A percentile compares a stretch with the other conserved stretches of the same genome.
These are phyloP conservation scores for Megalops atlanticus DNA, from an alignment of 2,113 vertebrate species.

Conservation along the genomic window DNA sequence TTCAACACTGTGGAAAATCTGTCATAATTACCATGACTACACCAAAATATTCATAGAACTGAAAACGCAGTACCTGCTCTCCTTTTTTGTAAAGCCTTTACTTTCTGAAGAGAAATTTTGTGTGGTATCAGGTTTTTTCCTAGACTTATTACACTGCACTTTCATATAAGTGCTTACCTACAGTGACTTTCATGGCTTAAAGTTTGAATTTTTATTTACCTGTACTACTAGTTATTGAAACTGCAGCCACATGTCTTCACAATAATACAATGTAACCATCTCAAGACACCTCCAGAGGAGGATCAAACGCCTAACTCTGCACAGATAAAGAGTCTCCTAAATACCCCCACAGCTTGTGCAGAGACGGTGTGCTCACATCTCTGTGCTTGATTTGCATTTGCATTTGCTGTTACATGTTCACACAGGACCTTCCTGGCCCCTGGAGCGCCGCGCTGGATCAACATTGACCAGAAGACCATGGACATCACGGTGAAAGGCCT, in stretches of 20 bases:
- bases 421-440: slow-evolving; percentile 89
- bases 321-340: too few relatives aligned
- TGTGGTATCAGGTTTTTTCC: too few relatives aligned
- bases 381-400: slow-evolving; percentile 5
- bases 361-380: neutral
- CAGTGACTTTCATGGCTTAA: too few relatives aligned
- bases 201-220: too few relatives aligned
- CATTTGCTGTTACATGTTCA: neutral
- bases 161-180: too few relatives aligned
- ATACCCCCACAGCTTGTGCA: neutral
- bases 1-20: neutral
- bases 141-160: neutral
- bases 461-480: slow-evolving; percentile 97
- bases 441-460: slow-evolving; percentile 94
- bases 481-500: slow-evolving; percentile 92
- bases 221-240: too few relatives aligned
- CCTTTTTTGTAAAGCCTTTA: too few relatives aligned
- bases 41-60: neutral
- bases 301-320: neutral
- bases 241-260: too few relatives aligned
- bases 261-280: too few relatives aligned
- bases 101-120: too few relatives aligned
- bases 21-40: neutral
- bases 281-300: too few relatives aligned
- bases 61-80: neutral